These are phyloP conservation scores for Gonocerus acuteangulatus DNA, from an alignment of 2,888 invertebrate genomes.

Conservation along the genomic window DNA sequence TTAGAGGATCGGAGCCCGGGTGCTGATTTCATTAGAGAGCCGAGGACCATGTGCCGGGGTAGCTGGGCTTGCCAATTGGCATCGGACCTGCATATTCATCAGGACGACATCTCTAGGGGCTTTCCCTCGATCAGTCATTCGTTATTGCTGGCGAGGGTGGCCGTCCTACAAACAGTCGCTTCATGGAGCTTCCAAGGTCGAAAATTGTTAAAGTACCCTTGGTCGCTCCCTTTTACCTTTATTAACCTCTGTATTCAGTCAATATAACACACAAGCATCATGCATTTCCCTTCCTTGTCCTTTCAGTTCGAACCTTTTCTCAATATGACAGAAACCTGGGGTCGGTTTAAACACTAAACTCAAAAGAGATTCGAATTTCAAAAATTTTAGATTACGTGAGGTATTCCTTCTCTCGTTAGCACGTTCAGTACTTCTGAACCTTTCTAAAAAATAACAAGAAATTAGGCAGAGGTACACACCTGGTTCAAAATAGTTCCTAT, in stretches of 20 bases:
- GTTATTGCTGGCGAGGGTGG: constrained; percentile 3
- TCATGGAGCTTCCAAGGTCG: background rate
- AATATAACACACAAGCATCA: background rate
- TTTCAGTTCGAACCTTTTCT: too few species aligned
- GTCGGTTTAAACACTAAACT: too few species aligned
- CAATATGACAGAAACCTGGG: too few species aligned
- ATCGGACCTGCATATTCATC: constrained; percentile 36
- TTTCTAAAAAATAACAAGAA: too few species aligned
- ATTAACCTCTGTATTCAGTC: background rate
- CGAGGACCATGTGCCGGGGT: too few species aligned
- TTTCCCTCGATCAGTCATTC: constrained; percentile 21
- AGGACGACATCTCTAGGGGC: constrained; percentile 3
- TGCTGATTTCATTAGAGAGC: constrained; percentile 35
- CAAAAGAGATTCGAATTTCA: too few species aligned
- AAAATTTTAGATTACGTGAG: too few species aligned
- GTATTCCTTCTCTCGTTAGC: too few species aligned
- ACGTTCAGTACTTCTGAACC: too few species aligned
- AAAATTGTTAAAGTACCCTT: constrained; percentile 14
- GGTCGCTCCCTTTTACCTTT: background rate
- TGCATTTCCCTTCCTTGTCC: too few species aligned
- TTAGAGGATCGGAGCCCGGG: constrained; percentile 22
- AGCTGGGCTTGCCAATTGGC: constrained; percentile 33
- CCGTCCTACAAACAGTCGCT: background rate
- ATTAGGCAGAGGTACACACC: too few species aligned
- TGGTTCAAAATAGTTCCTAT: too few species aligned